Evolutionary conservation across 2,797 vertebrate genomes (phyloP), one percentile per base, ranked within the genome.

Genomic region (Pseudomugil tenellus): DNA sequence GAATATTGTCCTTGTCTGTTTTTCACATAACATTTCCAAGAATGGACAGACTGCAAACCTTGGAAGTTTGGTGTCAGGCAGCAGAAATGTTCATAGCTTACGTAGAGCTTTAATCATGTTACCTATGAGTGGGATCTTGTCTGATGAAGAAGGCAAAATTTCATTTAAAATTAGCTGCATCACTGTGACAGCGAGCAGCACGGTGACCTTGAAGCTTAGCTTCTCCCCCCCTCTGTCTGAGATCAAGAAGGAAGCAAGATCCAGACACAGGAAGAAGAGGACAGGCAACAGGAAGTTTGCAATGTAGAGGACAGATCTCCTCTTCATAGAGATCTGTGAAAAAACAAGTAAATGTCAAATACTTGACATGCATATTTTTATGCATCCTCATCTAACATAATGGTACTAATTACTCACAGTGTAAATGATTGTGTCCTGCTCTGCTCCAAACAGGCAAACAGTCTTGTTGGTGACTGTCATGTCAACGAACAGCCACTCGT

Each of bases 161-260:
- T 96, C 94, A 41, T 93, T 93, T 25, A 96, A 93, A 19, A 96
- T 93, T 61, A 95, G 90, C 23, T 94, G 93, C 56, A 96, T 69
- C 73, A 96, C 93, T 2, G 95, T 95, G 56, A 92, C 86, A 13
- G 94, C 92, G 0, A 96, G 89, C 70, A 95, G 87, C 61, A 96
- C 81, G 0, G 95, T 94, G 14, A 95, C 86, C 81, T 96, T 94
- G 79, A 95, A 95, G 62, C 76, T 77, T 63, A 95, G 80, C 71
- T 95, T 96, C 74, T 96, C 94, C 4, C 90, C 90, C 0, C 91
- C 84, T 1, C 32, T 69, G 46, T 91, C 90, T 32, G 92, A 85
- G 31, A 95, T 89, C 7, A 94, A 83, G 74, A 94, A 63, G 58
- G 94, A 92, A 23, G 91, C 80, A 78, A 95, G 66, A 46, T 96